These are phyloP conservation scores for Lepidurus couesii DNA, from an alignment of 1,140 invertebrate genomes.

Conservation along the genomic window DNA sequence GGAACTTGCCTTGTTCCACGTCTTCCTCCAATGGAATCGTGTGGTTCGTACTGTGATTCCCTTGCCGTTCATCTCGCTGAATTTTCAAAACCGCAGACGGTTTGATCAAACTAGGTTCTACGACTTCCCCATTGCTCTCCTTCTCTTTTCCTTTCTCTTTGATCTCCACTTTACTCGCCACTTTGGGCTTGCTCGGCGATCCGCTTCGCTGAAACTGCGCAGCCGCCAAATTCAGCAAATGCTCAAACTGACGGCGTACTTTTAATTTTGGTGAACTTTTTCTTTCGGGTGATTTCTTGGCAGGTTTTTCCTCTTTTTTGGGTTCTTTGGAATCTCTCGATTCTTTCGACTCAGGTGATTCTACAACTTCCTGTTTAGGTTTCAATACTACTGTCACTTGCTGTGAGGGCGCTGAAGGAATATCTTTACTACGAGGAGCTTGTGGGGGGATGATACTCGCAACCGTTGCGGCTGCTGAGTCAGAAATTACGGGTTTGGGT, in stretches of 20 bases:
- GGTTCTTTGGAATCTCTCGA: background rate
- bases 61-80: background rate
- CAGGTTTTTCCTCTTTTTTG: conserved; percentile 3
- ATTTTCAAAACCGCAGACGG: conserved; percentile 5
- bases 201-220: conserved; percentile 27
- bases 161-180: background rate
- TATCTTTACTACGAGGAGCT: background rate
- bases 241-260: conserved; percentile 33
- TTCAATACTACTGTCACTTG: background rate
- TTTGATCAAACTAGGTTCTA: background rate
- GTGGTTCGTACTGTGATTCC: background rate
- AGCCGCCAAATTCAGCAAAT: conserved; percentile 34
- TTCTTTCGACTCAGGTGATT: background rate
- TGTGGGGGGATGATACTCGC: background rate
- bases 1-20: background rate
- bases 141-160: background rate
- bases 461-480: background rate
- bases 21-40: background rate
- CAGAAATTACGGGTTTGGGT: conserved; percentile 24
- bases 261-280: conserved; percentile 35
- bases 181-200: conserved; percentile 28
- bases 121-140: background rate
- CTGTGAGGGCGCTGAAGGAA: background rate
- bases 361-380: no score
- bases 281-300: background rate